Evolutionary conservation across 2,113 vertebrate genomes (phyloP).

Genomic region (Aplodontia rufa): DNA sequence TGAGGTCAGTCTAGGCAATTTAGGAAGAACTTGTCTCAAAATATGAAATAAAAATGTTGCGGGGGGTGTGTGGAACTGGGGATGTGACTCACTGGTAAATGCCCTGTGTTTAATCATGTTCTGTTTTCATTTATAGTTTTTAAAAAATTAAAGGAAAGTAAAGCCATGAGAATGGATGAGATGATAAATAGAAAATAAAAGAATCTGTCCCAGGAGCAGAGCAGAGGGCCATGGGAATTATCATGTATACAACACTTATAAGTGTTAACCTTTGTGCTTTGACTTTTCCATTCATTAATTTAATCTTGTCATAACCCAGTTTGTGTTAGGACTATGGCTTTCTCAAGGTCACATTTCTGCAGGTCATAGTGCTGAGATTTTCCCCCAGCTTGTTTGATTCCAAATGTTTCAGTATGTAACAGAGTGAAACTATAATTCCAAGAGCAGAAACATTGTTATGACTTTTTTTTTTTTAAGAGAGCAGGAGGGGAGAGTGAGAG

Average conservation of each 20-base stretch:
- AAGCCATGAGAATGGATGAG: not conserved
- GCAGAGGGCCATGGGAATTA: not conserved
- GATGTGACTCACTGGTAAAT: too few species aligned
- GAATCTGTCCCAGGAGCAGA: not conserved
- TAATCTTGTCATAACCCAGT: not conserved
- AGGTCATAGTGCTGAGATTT: slow-evolving; percentile 4
- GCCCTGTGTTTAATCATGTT: too few species aligned
- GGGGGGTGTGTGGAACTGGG: too few species aligned
- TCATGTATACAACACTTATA: not conserved
- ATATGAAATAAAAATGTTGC: too few species aligned
- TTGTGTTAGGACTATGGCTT: not conserved
- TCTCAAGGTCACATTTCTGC: not conserved
- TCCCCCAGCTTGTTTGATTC: not conserved
- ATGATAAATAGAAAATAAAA: not conserved
- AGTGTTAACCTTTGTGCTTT: not conserved
- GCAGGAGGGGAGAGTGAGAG: too few species aligned
- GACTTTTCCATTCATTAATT: not conserved
- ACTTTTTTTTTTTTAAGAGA: too few species aligned
- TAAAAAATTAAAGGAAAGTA: not conserved
- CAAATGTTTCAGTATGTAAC: not conserved
- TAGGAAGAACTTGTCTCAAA: too few species aligned
- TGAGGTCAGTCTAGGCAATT: too few species aligned
- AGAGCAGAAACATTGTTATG: slow-evolving; percentile 18
- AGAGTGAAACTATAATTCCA: not conserved
- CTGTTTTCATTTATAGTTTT: not conserved